Percentiles rank a stretch among this genome's conserved stretches.
Conservation (phyloP, 2,113 vertebrate species). For the Rhinopomastus cyanomelas region DNA sequence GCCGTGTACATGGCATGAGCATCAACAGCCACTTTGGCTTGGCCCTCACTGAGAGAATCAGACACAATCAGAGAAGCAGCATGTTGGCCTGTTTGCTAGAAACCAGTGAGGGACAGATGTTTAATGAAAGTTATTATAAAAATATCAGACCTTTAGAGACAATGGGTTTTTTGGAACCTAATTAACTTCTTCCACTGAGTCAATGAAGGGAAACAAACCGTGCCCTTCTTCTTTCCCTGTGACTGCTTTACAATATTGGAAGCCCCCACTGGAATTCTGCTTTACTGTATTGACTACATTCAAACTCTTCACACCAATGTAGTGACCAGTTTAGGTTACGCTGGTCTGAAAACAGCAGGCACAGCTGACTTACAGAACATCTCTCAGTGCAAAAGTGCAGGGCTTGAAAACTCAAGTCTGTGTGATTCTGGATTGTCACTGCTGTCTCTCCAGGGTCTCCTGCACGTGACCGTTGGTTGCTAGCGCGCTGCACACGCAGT, state of each 20-base stretch:
- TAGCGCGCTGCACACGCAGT: neutral
- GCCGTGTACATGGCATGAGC: rapidly evolving
- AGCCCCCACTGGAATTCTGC: neutral
- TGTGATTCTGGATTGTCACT: neutral
- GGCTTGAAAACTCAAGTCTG: neutral
- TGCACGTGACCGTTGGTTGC: neutral
- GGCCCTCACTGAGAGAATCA: neutral
- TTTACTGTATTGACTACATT: neutral
- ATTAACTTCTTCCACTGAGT: neutral
- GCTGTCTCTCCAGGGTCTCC: neutral
- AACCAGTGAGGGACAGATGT: neutral
- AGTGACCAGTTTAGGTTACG: neutral
- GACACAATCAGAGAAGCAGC: neutral
- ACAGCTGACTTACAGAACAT: neutral
- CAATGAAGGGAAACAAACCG: neutral
- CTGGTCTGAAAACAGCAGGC: neutral
- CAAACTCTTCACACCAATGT: neutral
- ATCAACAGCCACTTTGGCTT: rapidly evolving
- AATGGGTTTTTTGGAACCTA: neutral
- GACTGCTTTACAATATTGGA: neutral
- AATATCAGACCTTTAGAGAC: neutral
- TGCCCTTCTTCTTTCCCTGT: neutral
- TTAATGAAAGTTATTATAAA: neutral
- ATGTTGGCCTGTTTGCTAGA: neutral
- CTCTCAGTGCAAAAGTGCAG: neutral